phyloP scores from a whole-genome alignment of 2,888 invertebrate genomes.

The Belgica antarctica region DNA sequence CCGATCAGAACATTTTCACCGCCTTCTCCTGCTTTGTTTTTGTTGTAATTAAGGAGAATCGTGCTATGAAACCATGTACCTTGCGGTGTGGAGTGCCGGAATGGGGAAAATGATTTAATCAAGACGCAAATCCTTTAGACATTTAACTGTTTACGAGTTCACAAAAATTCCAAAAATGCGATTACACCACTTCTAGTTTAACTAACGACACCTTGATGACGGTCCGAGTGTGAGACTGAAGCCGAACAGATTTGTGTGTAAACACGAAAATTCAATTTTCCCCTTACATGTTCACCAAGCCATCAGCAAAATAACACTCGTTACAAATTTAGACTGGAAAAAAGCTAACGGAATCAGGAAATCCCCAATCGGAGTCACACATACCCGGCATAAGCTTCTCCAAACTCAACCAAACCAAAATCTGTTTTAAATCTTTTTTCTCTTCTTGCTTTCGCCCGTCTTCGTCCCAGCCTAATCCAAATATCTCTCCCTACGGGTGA shows the following conservation, averaged over 20 bases:
- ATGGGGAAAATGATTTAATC: no score
- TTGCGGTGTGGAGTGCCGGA: no score
- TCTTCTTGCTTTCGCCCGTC: no score
- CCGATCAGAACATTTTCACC: no score
- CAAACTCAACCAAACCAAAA: background rate
- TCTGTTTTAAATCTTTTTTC: background rate
- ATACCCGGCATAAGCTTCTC: conserved; percentile 8
- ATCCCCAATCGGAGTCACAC: background rate
- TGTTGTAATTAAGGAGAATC: no score
- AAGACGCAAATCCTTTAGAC: no score
- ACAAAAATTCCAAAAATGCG: background rate
- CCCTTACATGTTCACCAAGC: background rate
- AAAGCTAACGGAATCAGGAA: no score
- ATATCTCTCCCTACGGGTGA: background rate
- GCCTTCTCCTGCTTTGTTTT: no score
- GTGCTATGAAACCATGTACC: no score
- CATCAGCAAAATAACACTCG: conserved; percentile 8
- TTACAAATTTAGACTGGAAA: background rate
- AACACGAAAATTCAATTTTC: conserved; percentile 26
- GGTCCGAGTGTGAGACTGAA: no score
- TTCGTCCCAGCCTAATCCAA: no score
- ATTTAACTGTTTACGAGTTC: no score
- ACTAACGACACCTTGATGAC: background rate
- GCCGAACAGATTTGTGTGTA: background rate
- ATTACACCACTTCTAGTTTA: background rate